Evolutionary conservation across 2,113 vertebrate genomes (phyloP).

Genomic region (Sula dactylatra): DNA sequence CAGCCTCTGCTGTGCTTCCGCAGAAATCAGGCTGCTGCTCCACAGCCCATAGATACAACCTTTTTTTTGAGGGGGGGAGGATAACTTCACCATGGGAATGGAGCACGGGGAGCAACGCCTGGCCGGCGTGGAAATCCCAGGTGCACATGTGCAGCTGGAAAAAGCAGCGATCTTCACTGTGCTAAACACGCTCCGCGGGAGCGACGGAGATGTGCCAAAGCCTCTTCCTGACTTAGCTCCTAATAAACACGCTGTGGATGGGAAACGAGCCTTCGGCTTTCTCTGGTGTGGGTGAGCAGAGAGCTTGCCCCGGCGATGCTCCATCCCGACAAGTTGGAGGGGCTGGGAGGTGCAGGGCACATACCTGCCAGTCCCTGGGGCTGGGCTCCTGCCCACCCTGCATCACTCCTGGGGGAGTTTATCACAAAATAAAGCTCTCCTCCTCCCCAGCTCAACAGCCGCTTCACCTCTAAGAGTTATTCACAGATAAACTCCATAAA

Average conservation of each 20-base stretch:
- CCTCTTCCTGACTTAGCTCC: constrained; percentile 36
- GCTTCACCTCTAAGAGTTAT: constrained; percentile 61
- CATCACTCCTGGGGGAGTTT: not conserved
- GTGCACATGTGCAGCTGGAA: not conserved
- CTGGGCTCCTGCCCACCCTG: not conserved
- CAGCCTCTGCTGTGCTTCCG: not conserved
- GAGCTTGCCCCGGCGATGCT: rapidly evolving
- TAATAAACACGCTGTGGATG: not conserved
- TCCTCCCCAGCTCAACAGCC: not conserved
- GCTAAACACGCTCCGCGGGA: not conserved
- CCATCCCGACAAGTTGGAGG: not conserved
- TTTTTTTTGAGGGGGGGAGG: not conserved
- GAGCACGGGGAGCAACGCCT: not conserved
- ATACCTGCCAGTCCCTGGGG: not conserved
- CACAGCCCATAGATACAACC: not conserved
- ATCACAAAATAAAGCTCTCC: not conserved
- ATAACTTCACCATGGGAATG: not conserved
- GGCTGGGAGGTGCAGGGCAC: rapidly evolving
- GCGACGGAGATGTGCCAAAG: constrained; percentile 1
- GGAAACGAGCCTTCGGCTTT: not conserved
- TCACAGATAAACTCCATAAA: constrained; percentile 68
- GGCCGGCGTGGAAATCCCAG: not conserved
- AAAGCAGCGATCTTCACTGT: not conserved
- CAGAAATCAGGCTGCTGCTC: not conserved
- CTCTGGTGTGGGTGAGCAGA: not conserved